Evolutionary conservation across 2,113 vertebrate genomes (phyloP).

Genomic region (rabbit (Oryctolagus cuniculus)): DNA sequence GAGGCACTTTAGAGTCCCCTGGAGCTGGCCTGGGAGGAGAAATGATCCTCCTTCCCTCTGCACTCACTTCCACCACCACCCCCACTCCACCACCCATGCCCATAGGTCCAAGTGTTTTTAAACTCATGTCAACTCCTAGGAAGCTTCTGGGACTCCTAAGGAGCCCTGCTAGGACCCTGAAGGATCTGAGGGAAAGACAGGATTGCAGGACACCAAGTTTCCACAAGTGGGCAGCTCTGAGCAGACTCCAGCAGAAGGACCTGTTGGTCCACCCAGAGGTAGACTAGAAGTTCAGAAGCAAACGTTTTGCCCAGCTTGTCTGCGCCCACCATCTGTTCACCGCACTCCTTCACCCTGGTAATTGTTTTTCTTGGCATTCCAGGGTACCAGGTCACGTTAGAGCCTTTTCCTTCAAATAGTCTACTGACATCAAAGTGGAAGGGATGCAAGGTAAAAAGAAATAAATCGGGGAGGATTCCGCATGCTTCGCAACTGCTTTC

Average conservation of each 20-base stretch:
- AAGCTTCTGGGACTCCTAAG: not conserved
- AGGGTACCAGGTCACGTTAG: slow-evolving; percentile 64
- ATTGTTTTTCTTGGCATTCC: slow-evolving; percentile 76
- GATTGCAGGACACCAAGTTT: not conserved
- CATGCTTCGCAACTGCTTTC: slow-evolving; percentile 68
- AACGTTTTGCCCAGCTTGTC: fast-evolving
- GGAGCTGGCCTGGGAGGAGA: not conserved
- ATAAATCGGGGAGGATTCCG: slow-evolving; percentile 67
- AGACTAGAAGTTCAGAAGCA: not conserved
- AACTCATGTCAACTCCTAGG: not conserved
- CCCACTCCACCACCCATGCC: too few relatives aligned
- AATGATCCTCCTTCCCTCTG: fast-evolving
- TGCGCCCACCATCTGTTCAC: not conserved
- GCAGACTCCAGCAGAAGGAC: not conserved
- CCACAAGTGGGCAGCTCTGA: not conserved
- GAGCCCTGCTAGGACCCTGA: not conserved
- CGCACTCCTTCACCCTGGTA: not conserved
- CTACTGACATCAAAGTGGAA: slow-evolving; percentile 81
- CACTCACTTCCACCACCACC: fast-evolving
- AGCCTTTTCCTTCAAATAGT: slow-evolving; percentile 51
- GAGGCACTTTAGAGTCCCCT: too few relatives aligned
- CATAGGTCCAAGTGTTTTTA: not conserved
- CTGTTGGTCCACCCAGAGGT: not conserved
- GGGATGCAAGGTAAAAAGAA: slow-evolving; percentile 68
- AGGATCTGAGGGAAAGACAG: not conserved